Evolutionary conservation across 2,888 invertebrate species (phyloP).

Genomic region (Pyrocoelia pectoralis): DNA sequence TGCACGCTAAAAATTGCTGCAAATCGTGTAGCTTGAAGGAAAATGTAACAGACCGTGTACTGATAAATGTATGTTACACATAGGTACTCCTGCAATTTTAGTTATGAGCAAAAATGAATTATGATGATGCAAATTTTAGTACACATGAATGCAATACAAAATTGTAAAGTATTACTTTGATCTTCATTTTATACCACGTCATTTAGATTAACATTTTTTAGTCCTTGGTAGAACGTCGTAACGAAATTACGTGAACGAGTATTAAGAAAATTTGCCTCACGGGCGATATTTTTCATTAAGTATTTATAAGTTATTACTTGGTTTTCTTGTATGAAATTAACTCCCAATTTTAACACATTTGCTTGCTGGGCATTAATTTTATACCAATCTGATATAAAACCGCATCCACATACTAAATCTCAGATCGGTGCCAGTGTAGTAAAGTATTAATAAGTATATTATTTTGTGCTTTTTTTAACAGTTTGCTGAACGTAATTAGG

Average conservation of each 20-base stretch:
- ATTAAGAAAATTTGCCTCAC: conserved; percentile 15
- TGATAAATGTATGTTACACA: conserved; percentile 41
- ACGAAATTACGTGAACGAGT: conserved; percentile 21
- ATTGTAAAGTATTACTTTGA: conserved; percentile 16
- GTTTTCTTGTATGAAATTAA: conserved; percentile 36
- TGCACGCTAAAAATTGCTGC: background rate
- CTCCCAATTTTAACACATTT: conserved; percentile 43
- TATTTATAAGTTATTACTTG: conserved; percentile 34
- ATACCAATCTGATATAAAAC: conserved; percentile 12
- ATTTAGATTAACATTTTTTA: conserved; percentile 26
- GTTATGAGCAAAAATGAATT: conserved; percentile 46
- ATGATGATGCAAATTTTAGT: conserved; percentile 49
- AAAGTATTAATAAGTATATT: background rate
- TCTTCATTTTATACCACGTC: conserved; percentile 41
- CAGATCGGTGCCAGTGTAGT: conserved; percentile 6
- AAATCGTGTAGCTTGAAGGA: background rate
- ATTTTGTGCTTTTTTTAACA: background rate
- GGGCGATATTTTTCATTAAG: conserved; percentile 32
- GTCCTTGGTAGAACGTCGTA: background rate
- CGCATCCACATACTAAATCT: conserved; percentile 8
- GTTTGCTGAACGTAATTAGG: background rate
- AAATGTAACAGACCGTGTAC: conserved; percentile 18
- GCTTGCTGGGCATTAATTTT: conserved; percentile 23
- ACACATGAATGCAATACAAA: conserved; percentile 35
- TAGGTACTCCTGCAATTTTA: conserved; percentile 43